These are phyloP conservation scores for Rhingia rostrata DNA, from an alignment of 2,888 invertebrate species.

Conservation along the genomic window DNA sequence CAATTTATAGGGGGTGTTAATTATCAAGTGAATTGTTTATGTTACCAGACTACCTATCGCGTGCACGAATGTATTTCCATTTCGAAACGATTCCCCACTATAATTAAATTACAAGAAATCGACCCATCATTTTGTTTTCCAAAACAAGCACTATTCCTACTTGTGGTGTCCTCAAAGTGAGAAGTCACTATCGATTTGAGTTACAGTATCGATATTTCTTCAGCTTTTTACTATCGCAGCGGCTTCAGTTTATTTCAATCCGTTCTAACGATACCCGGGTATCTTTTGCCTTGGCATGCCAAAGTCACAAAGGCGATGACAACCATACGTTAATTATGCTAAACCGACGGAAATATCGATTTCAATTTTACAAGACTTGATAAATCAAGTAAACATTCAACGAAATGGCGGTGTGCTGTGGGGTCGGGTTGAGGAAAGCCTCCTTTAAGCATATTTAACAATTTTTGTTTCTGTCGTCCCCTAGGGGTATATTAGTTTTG, in stretches of 20 bases:
- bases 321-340: background rate
- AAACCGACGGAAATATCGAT: slow-evolving; percentile 10
- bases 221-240: background rate
- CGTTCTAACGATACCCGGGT: background rate
- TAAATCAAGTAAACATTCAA: background rate
- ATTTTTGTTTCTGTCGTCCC: too few relatives aligned
- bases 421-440: background rate
- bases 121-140: background rate
- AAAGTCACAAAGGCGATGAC: slow-evolving; percentile 5
- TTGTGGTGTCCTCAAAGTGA: background rate
- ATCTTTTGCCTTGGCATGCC: slow-evolving; percentile 9
- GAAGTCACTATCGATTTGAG: background rate
- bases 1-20: background rate
- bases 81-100: background rate
- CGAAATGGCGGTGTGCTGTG: too few relatives aligned
- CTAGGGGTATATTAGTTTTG: too few relatives aligned
- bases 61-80: background rate
- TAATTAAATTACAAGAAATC: slow-evolving; percentile 10
- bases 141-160: too few relatives aligned
- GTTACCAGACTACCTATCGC: background rate
- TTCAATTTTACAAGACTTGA: background rate
- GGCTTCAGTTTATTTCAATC: slow-evolving; percentile 1
- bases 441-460: background rate
- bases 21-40: background rate
- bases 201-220: slow-evolving; percentile 7